Evolutionary conservation across 2,888 invertebrate species (phyloP).

Genomic region (Polydesmus complanatus): DNA sequence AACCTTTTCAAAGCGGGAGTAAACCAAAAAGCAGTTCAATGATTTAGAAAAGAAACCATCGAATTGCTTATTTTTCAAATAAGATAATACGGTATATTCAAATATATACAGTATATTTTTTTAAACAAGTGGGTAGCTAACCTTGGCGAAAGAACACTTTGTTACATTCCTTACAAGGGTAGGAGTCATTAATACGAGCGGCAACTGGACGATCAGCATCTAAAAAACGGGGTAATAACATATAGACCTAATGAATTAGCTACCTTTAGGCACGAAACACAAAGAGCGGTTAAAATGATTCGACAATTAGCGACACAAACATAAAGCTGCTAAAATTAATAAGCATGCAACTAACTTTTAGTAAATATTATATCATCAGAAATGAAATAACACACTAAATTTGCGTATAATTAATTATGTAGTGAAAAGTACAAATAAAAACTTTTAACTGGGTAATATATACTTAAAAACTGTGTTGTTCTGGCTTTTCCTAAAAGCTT

Average conservation of each 20-base stretch:
- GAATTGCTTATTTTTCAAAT: not conserved
- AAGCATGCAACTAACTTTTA: no score
- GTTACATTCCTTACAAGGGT: slow-evolving; percentile 21
- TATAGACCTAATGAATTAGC: not conserved
- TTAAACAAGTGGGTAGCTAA: slow-evolving; percentile 20
- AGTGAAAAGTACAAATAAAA: no score
- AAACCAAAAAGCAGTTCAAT: not conserved
- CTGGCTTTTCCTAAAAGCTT: no score
- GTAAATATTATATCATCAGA: no score
- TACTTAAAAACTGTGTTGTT: no score
- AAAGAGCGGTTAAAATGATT: no score
- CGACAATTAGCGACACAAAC: no score
- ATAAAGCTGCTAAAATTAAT: no score
- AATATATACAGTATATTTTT: no score
- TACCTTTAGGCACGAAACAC: not conserved
- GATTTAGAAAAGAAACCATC: not conserved
- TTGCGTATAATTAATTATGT: no score
- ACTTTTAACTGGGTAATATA: no score
- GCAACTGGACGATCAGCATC: slow-evolving; percentile 21
- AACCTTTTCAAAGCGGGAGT: not conserved
- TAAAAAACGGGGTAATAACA: slow-evolving; percentile 10
- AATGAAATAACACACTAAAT: no score
- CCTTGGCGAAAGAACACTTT: slow-evolving; percentile 28
- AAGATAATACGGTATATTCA: not conserved
- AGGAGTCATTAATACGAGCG: slow-evolving; percentile 23